Conservation (phyloP, 2,113 vertebrate species). For the Ginglymostoma cirratum region DNA sequence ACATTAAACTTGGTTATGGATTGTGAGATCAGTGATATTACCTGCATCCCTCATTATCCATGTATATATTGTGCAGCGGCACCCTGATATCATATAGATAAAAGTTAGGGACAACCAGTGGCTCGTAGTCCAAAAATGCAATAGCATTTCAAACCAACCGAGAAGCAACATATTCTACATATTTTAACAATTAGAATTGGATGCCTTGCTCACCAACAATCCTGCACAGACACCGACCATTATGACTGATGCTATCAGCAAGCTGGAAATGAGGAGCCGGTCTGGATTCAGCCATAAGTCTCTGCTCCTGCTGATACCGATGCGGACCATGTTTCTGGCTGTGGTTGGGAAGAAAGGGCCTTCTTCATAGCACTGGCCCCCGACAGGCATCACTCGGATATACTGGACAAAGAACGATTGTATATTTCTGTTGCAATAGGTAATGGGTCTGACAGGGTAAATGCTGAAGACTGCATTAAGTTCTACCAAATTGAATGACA, state of each 20-base stretch:
- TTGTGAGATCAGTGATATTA: too few species aligned
- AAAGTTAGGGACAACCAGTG: too few species aligned
- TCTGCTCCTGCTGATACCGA: conserved; percentile 60
- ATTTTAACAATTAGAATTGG: too few species aligned
- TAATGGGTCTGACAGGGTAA: too few species aligned
- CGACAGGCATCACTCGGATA: conserved; percentile 63
- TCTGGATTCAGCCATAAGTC: conserved; percentile 60
- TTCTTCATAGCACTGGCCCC: conserved; percentile 68
- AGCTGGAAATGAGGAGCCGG: conserved; percentile 62
- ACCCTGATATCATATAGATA: background rate
- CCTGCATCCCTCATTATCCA: too few species aligned
- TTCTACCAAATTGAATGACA: too few species aligned
- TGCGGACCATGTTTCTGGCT: conserved; percentile 62
- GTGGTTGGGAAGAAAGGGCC: conserved; percentile 67
- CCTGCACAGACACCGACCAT: conserved; percentile 59
- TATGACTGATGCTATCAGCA: conserved; percentile 54
- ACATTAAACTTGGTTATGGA: too few species aligned
- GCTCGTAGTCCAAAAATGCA: background rate
- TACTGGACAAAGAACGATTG: conserved; percentile 54
- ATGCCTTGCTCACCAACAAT: conserved; percentile 57
- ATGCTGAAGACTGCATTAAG: too few species aligned
- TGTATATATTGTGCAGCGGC: background rate
- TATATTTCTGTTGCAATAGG: background rate
- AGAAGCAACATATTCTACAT: background rate
- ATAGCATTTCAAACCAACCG: background rate